A percentile compares a stretch with the other conserved stretches of the same genome.
phyloP scores from a whole-genome alignment of 2,888 invertebrate genomes.

The Drosophila affinis region DNA sequence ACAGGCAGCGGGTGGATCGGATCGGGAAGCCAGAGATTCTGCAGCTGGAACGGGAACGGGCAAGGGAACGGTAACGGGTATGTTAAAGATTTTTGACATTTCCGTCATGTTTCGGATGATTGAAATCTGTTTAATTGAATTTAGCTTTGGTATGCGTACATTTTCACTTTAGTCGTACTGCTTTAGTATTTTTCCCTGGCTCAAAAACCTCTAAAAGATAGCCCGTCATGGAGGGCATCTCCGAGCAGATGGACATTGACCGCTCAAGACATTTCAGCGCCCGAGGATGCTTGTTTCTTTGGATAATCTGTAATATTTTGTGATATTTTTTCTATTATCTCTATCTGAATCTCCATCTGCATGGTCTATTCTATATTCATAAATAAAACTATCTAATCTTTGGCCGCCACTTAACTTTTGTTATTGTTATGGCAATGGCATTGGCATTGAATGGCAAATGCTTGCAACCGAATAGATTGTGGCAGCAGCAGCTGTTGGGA shows the following conservation, averaged over 20 bases:
- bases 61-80: slow-evolving; percentile 15
- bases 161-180: neutral
- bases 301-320: neutral
- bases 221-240: too few relatives aligned
- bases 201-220: too few relatives aligned
- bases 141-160: slow-evolving; percentile 32
- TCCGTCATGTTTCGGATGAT: slow-evolving; percentile 71
- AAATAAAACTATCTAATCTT: slow-evolving; percentile 43
- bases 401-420: slow-evolving; percentile 9
- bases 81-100: slow-evolving; percentile 53
- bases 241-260: neutral
- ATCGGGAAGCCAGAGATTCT: neutral
- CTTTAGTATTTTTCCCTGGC: neutral
- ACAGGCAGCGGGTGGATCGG: slow-evolving; percentile 19
- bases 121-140: slow-evolving; percentile 63
- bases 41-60: neutral
- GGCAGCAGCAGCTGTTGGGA: slow-evolving; percentile 12
- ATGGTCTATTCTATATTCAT: neutral
- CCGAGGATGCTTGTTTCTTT: neutral
- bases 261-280: too few relatives aligned
- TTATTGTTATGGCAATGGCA: slow-evolving; percentile 19
- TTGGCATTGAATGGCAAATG: slow-evolving; percentile 29
- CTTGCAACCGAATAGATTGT: slow-evolving; percentile 1
- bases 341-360: neutral
- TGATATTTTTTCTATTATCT: too few relatives aligned